A percentile compares a stretch with the other conserved stretches of the same genome.
phyloP scores from a whole-genome alignment of 2,797 vertebrate genomes.

The Vespertilio murinus region DNA sequence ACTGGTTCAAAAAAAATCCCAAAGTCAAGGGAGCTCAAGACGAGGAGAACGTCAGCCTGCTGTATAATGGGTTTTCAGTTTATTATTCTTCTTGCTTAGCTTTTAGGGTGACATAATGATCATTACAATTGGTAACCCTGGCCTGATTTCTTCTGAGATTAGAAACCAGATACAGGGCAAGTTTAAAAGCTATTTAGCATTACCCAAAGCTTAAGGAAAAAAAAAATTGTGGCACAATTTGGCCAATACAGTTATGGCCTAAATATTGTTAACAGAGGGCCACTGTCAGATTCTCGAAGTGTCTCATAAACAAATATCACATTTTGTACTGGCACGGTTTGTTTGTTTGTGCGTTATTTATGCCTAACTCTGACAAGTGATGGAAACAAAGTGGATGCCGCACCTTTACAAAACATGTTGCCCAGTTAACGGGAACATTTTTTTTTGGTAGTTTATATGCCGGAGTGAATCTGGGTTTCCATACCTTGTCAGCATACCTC shows the following conservation, averaged over 20 bases:
- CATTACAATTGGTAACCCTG: neutral
- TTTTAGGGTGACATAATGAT: neutral
- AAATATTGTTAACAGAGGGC: constrained; percentile 78
- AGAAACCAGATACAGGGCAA: neutral
- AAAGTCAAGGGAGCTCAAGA: neutral
- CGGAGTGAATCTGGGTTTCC: constrained; percentile 58
- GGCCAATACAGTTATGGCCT: constrained; percentile 77
- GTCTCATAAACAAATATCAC: constrained; percentile 77
- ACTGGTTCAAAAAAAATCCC: neutral
- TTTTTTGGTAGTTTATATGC: constrained; percentile 67
- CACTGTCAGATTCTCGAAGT: constrained; percentile 77
- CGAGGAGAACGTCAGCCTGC: neutral
- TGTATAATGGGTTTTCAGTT: neutral
- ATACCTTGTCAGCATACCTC: constrained; percentile 47
- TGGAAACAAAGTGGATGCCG: constrained; percentile 76
- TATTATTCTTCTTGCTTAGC: constrained; percentile 1
- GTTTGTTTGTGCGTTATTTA: constrained; percentile 79
- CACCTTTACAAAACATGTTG: constrained; percentile 82
- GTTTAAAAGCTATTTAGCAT: constrained; percentile 43
- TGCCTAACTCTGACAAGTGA: constrained; percentile 77
- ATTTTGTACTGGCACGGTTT: constrained; percentile 77
- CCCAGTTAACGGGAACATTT: constrained; percentile 76
- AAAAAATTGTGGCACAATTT: constrained; percentile 61
- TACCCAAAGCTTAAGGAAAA: constrained; percentile 46
- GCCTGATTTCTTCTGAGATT: constrained; percentile 43